phyloP scores from a whole-genome alignment of 2,113 vertebrate species.

The Vimba vimba region DNA sequence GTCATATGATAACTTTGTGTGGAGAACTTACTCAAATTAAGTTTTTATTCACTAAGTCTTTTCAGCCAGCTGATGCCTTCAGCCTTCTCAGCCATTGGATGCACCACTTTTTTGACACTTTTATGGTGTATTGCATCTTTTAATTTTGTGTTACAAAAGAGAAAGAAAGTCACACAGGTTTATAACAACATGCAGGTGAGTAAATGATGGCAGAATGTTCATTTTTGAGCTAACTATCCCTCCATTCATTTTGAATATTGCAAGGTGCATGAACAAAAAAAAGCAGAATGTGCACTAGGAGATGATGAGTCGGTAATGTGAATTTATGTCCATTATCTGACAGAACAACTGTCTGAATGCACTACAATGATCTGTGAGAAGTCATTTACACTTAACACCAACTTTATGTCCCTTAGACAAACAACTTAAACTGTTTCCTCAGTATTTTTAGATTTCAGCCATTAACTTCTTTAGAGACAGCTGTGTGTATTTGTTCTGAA shows the following conservation, averaged over 20 bases:
- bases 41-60: neutral
- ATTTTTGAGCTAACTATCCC: neutral
- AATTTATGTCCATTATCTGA: conserved; percentile 53
- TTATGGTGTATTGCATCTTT: neutral
- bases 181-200: neutral
- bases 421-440: conserved; percentile 17
- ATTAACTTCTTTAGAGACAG: conserved; percentile 62
- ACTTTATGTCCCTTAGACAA: conserved; percentile 13
- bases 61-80: neutral
- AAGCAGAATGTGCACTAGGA: conserved; percentile 44
- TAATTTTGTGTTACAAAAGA: neutral
- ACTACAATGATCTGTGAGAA: conserved; percentile 50
- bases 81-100: neutral
- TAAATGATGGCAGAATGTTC: neutral
- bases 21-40: neutral
- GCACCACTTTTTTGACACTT: neutral
- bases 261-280: conserved; percentile 9
- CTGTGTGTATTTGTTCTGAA: conserved; percentile 62
- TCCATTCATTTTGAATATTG: conserved; percentile 25
- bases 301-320: conserved; percentile 45
- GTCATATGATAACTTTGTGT: neutral
- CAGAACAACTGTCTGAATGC: conserved; percentile 15
- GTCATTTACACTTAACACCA: conserved; percentile 59
- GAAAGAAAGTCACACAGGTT: neutral
- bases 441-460: conserved; percentile 27